Conservation (phyloP, 2,113 vertebrate genomes). For the Zosterops japonicus region DNA sequence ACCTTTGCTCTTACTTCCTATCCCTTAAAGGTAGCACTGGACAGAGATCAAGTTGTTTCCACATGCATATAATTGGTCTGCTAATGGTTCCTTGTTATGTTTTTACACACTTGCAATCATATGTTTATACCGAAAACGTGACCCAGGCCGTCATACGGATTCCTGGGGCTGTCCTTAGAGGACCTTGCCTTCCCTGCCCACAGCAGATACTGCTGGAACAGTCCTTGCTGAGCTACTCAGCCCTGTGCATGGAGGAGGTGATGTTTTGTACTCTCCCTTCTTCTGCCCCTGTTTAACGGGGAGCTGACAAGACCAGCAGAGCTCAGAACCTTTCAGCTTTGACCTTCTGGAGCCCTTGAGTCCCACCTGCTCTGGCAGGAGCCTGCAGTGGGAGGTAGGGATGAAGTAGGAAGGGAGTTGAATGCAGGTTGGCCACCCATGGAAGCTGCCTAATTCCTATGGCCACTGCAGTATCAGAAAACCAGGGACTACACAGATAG, state of each 20-base stretch:
- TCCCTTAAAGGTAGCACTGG: background rate
- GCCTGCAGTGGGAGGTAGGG: background rate
- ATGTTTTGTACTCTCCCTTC: background rate
- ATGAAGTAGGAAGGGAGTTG: background rate
- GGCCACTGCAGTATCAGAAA: background rate
- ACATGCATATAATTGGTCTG: background rate
- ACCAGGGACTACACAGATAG: background rate
- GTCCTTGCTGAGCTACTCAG: background rate
- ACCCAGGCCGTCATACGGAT: background rate
- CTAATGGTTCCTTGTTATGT: background rate
- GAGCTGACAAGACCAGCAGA: background rate
- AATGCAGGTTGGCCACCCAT: background rate
- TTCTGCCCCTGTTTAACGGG: background rate
- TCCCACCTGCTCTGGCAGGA: background rate
- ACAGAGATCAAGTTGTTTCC: background rate
- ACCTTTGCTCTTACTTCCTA: background rate
- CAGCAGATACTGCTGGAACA: background rate
- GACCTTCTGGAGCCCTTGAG: background rate
- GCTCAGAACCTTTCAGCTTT: background rate
- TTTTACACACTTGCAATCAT: conserved; percentile 4
- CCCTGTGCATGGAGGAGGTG: background rate
- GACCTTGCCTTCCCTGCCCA: background rate
- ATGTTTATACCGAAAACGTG: background rate
- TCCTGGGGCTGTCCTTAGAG: background rate
- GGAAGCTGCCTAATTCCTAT: background rate